Conservation (phyloP, 30 jellyfish, hydroid and myxozoan species). For the Catostylus mosaicus region DNA sequence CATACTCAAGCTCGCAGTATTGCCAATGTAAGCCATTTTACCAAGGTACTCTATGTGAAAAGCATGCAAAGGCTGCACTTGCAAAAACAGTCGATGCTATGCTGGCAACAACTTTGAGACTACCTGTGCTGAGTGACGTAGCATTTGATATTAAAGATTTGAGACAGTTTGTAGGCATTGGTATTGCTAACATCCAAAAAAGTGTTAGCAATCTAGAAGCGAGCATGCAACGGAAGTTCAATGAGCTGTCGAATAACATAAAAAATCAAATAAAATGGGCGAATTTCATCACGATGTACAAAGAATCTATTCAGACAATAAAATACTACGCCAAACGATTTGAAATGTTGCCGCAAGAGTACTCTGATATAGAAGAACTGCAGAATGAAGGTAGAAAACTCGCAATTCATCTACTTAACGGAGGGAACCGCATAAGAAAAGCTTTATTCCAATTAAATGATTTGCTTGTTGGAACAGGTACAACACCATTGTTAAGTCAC, state of each 20-base stretch:
- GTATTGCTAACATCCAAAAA: constrained; percentile 13
- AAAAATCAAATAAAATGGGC: constrained; percentile 24
- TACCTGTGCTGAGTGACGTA: constrained; percentile 48
- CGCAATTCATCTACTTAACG: constrained; percentile 24
- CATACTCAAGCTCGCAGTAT: constrained; percentile 24
- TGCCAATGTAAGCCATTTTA: constrained; percentile 52
- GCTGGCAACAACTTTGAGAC: constrained; percentile 17
- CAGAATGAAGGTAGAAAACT: constrained; percentile 17
- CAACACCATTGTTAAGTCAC: constrained; percentile 13
- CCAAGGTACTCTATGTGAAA: constrained; percentile 34
- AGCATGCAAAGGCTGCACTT: constrained; percentile 1
- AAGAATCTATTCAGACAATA: neutral
- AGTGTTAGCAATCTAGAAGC: constrained; percentile 35
- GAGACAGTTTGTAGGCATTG: constrained; percentile 33
- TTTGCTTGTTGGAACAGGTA: constrained; percentile 24
- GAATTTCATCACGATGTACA: constrained; percentile 4
- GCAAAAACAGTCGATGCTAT: constrained; percentile 44
- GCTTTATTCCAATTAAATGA: constrained; percentile 9
- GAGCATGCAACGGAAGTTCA: constrained; percentile 17
- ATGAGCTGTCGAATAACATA: constrained; percentile 1
- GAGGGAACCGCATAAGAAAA: neutral
- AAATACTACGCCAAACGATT: constrained; percentile 12
- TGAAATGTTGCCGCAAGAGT: constrained; percentile 2
- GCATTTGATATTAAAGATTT: constrained; percentile 32
- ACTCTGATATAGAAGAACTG: neutral